phyloP scores from a whole-genome alignment of 2,113 vertebrate species.

The Myrmecophaga tridactyla region DNA sequence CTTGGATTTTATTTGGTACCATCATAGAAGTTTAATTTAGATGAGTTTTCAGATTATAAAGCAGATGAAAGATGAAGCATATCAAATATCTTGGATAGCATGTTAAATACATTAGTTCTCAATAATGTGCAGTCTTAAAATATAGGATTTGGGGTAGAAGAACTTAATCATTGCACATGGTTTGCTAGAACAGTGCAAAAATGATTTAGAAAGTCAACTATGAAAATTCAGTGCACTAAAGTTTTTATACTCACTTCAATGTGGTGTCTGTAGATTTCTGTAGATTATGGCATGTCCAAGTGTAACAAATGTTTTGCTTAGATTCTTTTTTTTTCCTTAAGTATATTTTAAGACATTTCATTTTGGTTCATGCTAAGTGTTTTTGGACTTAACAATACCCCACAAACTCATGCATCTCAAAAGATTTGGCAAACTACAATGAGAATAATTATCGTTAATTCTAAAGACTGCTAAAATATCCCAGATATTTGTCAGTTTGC shows the following conservation, averaged over 20 bases:
- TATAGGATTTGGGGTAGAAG: neutral
- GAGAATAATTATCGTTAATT: conserved; percentile 55
- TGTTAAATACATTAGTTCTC: neutral
- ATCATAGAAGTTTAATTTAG: neutral
- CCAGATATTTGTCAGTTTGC: conserved; percentile 61
- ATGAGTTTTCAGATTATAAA: conserved; percentile 16
- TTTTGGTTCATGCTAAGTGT: neutral
- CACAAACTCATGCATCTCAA: neutral
- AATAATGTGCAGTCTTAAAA: neutral
- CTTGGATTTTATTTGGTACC: neutral
- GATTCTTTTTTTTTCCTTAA: neutral
- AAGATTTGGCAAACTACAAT: conserved; percentile 49
- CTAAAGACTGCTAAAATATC: conserved; percentile 50
- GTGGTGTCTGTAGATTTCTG: neutral
- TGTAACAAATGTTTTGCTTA: neutral
- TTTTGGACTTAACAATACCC: conserved; percentile 42
- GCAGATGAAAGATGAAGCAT: neutral
- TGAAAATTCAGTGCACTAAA: neutral
- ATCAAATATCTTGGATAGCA: neutral
- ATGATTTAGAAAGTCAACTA: neutral
- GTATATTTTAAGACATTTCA: neutral
- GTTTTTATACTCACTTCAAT: neutral
- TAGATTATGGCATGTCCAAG: neutral
- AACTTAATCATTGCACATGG: neutral
- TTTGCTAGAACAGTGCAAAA: neutral